Percentiles rank a stretch among this genome's conserved stretches.
Conservation (phyloP, 2,113 vertebrate species). For the Pteronura brasiliensis region DNA sequence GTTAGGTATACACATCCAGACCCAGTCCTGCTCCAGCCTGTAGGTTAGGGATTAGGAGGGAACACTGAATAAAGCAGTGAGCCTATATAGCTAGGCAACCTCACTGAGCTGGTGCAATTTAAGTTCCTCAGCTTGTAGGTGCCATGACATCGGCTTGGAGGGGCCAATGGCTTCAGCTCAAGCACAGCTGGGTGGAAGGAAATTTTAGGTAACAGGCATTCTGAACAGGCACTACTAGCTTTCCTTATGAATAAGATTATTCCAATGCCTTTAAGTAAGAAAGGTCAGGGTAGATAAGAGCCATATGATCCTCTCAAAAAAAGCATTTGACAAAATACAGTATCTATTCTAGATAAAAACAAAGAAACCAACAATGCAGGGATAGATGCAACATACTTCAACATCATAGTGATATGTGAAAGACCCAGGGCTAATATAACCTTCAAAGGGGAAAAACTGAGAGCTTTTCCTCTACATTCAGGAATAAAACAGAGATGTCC, state of each 20-base stretch:
- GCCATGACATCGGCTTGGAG: background rate
- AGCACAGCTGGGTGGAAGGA: background rate
- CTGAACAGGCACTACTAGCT: background rate
- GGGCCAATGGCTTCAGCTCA: background rate
- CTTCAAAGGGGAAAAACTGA: background rate
- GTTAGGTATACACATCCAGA: background rate
- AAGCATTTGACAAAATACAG: background rate
- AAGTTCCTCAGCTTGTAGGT: background rate
- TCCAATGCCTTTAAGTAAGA: background rate
- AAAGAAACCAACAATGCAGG: background rate
- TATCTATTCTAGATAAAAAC: background rate
- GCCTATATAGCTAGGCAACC: background rate
- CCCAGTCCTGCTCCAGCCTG: background rate
- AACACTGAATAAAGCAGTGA: background rate
- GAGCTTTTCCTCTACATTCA: too few relatives aligned
- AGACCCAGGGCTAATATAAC: background rate
- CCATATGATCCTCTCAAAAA: background rate
- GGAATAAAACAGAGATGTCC: too few relatives aligned
- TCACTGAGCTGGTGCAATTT: background rate
- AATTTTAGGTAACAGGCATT: background rate
- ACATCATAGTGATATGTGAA: background rate
- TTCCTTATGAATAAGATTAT: background rate
- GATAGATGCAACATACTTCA: background rate
- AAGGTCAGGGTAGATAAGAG: background rate
- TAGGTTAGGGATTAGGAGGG: background rate